Percentiles rank a stretch among this genome's conserved stretches.
Evolutionary conservation across 2,113 vertebrate species (phyloP).

Genomic region (Plestiodon gilberti): DNA sequence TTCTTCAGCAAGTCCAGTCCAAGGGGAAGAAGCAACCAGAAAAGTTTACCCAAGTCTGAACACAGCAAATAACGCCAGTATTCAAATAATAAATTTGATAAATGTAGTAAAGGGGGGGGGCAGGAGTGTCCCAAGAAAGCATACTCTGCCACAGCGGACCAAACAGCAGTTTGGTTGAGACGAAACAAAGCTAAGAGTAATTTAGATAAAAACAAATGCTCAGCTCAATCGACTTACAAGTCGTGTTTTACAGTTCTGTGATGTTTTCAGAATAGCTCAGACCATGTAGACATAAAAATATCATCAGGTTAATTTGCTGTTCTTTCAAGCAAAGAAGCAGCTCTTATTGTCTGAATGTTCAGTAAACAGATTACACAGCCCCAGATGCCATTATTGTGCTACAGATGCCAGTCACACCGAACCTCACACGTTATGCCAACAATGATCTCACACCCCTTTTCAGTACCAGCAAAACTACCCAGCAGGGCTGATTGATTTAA

Average conservation of each 20-base stretch:
- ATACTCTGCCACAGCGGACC: conserved; percentile 22
- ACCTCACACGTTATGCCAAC: conserved; percentile 19
- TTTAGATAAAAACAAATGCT: conserved; percentile 13
- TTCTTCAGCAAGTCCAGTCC: neutral
- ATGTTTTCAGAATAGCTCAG: conserved; percentile 21
- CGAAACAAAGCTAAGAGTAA: neutral
- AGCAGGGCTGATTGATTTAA: neutral
- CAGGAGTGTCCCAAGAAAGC: rapidly evolving
- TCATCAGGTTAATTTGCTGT: conserved; percentile 45
- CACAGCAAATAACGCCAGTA: no score
- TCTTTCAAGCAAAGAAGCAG: conserved; percentile 32
- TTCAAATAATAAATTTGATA: no score
- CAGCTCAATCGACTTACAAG: conserved; percentile 12
- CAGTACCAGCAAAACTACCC: conserved; percentile 39
- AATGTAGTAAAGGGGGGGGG: neutral
- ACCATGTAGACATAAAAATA: conserved; percentile 16
- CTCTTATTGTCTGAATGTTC: conserved; percentile 36
- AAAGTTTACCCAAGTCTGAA: no score
- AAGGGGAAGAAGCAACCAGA: neutral
- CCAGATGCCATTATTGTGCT: conserved; percentile 32
- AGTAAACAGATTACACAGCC: conserved; percentile 47
- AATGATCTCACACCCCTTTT: conserved; percentile 44
- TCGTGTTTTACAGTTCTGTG: conserved; percentile 22
- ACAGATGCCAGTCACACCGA: conserved; percentile 35
- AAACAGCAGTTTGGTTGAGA: conserved; percentile 32